Percentiles rank a stretch among this genome's conserved stretches.
phyloP scores from a whole-genome alignment of 2,113 vertebrate species.

The Picathartes gymnocephalus region DNA sequence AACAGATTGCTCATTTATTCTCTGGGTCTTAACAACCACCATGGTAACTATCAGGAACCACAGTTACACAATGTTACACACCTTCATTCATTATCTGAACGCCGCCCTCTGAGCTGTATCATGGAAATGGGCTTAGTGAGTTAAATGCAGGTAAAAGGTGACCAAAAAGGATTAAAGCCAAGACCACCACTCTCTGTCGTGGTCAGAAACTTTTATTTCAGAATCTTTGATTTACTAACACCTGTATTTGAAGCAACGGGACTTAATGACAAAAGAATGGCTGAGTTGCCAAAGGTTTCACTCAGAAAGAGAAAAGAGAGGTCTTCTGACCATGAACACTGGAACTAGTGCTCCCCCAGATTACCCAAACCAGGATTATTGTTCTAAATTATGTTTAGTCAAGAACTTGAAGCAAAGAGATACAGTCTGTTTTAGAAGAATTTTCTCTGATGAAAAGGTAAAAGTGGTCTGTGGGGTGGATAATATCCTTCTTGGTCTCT shows the following conservation, averaged over 20 bases:
- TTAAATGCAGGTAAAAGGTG: neutral
- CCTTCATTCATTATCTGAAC: neutral
- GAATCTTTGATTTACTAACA: neutral
- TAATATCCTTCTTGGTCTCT: neutral
- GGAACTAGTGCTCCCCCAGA: neutral
- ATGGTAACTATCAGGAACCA: neutral
- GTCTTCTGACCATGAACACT: neutral
- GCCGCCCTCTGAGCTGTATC: neutral
- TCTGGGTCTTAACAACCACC: neutral
- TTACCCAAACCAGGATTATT: neutral
- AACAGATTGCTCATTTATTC: slow-evolving; percentile 14
- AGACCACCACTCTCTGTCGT: accelerated
- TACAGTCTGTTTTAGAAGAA: neutral
- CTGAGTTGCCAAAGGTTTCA: neutral
- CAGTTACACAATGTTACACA: neutral
- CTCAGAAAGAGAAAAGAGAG: neutral
- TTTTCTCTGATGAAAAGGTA: neutral
- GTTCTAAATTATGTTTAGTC: neutral
- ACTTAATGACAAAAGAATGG: neutral
- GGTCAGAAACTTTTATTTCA: neutral
- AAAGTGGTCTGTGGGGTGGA: neutral
- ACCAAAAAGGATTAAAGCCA: neutral
- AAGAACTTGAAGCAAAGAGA: neutral
- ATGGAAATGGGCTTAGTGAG: neutral
- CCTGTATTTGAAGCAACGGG: neutral